Percentiles rank a stretch among this genome's conserved stretches.
phyloP scores from a whole-genome alignment of 2,113 vertebrate species.

The Sceloporus tristichus region DNA sequence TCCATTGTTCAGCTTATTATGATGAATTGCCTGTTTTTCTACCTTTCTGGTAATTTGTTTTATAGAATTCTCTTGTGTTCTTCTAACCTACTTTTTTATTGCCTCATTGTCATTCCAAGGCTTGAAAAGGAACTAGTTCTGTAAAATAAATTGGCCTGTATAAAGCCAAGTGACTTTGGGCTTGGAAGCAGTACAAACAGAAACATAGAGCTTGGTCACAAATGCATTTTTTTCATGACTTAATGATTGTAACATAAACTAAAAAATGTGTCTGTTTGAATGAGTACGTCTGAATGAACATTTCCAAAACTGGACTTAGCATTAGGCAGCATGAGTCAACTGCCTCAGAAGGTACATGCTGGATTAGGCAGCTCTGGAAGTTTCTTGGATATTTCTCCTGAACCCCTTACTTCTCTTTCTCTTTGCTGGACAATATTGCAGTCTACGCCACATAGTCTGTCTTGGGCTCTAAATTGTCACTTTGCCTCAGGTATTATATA shows the following conservation, averaged over 20 bases:
- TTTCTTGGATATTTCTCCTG: neutral
- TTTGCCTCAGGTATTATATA: too few species aligned
- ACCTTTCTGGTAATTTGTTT: too few species aligned
- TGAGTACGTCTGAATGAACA: neutral
- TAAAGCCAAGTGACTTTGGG: constrained; percentile 25
- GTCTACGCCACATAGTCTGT: too few species aligned
- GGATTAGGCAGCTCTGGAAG: too few species aligned
- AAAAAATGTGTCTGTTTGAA: neutral
- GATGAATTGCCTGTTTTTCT: too few species aligned
- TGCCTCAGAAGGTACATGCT: neutral
- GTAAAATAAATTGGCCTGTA: neutral
- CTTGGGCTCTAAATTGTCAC: too few species aligned
- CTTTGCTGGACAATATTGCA: too few species aligned
- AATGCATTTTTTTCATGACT: neutral
- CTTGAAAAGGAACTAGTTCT: neutral
- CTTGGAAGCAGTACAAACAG: neutral
- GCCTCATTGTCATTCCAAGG: neutral
- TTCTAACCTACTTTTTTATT: neutral
- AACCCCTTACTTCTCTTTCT: too few species aligned
- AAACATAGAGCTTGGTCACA: neutral
- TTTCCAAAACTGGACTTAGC: too few species aligned
- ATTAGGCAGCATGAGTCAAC: neutral
- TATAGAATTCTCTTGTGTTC: too few species aligned
- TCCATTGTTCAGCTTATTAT: too few species aligned
- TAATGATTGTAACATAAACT: neutral